Base-by-base conservation (phyloP, 1,140 invertebrate species). In the Ptiloglossa arizonensis region DNA sequence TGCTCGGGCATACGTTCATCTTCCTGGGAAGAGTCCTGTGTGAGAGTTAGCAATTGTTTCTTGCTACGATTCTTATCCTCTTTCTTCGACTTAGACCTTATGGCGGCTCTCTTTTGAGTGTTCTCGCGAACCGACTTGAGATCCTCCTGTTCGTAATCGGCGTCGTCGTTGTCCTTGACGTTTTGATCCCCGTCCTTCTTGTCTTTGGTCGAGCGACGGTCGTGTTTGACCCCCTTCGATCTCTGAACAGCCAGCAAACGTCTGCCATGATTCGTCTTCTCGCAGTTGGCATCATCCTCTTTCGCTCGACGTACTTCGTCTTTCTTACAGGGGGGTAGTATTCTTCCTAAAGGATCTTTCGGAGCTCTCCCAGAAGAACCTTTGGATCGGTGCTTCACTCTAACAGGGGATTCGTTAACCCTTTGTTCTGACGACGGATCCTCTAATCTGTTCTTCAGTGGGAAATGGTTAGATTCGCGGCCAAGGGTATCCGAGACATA, bases 61-160 rank as follows among this genome's bases (percentile, higher is more conserved):
- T 22, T 52, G 4, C 35, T 44, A 0, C 50, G 52, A 2, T 35
- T 46, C 13, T 66, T 44, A 0, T 13, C 29, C 3, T 29, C n/a
- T 3, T 75, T 75, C 13, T 76, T 50, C 5, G 17, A 41, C 0
- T 69, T 76, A 8, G 50, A 52, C n/a, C 64, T 69, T 17, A 15
- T 13, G 2, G 29, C 4, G 13, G 29, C 66, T 0, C 66, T 22
- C 19, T 76, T 76, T 32, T 76, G 38, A 1, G 38, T 5, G 3
- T 72, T 72, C 0, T 35, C 41, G 9, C 1, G 59, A 0, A 15
- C 9, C 6, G 71, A 35, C 17, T 69, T 76, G 22, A n/a, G n/a
- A 59, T 2, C 4, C 29, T 17, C 2, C 69, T 68, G 13, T 17
- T 17, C n/a, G 6, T 15, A 17, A 0, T 38, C 15, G 1, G 9